These are phyloP conservation scores for Chloroceryle amazona DNA, from an alignment of 2,797 vertebrate genomes.

Conservation along the genomic window DNA sequence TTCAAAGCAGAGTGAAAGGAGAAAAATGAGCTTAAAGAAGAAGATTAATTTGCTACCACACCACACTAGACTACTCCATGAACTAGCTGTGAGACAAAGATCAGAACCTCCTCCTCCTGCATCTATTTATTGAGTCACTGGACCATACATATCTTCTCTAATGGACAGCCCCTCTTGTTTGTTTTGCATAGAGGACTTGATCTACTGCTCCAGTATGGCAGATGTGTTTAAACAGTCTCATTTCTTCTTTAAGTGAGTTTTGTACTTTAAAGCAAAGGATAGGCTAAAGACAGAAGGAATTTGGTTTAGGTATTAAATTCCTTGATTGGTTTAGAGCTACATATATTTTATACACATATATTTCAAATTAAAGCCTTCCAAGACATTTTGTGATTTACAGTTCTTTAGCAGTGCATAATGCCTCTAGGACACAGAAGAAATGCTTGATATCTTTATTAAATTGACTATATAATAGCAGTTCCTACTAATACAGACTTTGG, in stretches of 20 bases:
- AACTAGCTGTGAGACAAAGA: background rate
- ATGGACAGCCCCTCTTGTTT: background rate
- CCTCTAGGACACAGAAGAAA: slow-evolving; percentile 1
- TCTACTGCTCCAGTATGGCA: background rate
- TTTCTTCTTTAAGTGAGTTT: slow-evolving; percentile 6
- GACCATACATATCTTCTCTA: background rate
- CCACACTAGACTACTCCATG: background rate
- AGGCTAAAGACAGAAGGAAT: slow-evolving; percentile 20
- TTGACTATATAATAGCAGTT: background rate
- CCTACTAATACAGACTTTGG: background rate
- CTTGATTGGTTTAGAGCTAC: slow-evolving; percentile 30
- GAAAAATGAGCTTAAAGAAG: background rate
- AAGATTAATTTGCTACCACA: background rate
- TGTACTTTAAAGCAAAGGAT: slow-evolving; percentile 30
- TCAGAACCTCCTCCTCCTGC: background rate
- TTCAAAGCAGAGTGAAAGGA: background rate
- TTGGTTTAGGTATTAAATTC: slow-evolving; percentile 25
- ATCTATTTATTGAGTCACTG: background rate
- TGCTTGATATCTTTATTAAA: slow-evolving; percentile 39
- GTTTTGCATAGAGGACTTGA: background rate
- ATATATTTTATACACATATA: background rate
- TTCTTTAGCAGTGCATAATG: background rate
- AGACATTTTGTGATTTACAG: background rate
- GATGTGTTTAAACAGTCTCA: slow-evolving; percentile 23
- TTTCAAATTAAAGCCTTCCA: slow-evolving; percentile 15